A percentile compares a stretch with the other conserved stretches of the same genome.
phyloP scores from a whole-genome alignment of 1,140 invertebrate genomes.

The Drosophila orosa region DNA sequence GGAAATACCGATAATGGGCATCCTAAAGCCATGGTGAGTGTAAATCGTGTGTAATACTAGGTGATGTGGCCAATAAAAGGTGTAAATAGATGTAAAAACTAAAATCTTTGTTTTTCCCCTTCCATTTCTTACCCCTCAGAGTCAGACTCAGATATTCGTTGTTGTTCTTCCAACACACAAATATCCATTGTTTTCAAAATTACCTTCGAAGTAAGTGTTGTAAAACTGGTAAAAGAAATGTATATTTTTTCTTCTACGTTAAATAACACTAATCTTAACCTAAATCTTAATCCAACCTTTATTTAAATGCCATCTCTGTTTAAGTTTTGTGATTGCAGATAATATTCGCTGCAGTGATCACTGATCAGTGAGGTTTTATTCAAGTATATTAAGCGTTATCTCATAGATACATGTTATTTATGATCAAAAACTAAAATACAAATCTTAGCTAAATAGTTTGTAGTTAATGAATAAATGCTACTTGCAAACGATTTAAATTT shows the following conservation, averaged over 20 bases:
- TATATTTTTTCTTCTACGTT: background rate
- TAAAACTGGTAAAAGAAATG: background rate
- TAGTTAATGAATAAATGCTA: background rate
- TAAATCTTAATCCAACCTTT: background rate
- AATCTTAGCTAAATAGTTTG: background rate
- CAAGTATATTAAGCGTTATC: no score
- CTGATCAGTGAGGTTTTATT: background rate
- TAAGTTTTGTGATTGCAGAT: no score
- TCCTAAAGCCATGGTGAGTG: conserved; percentile 77
- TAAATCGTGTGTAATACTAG: conserved; percentile 3
- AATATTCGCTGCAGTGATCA: background rate
- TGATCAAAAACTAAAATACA: background rate
- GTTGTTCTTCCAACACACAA: conserved; percentile 16
- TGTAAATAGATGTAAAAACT: background rate
- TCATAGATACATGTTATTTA: no score
- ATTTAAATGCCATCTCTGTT: background rate
- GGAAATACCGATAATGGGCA: conserved; percentile 64
- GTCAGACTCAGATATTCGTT: conserved; percentile 6
- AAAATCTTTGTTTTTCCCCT: background rate
- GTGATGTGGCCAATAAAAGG: conserved; percentile 3
- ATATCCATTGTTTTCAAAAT: conserved; percentile 8
- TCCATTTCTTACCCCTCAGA: no score
- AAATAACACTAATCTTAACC: background rate
- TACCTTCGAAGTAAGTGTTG: background rate
- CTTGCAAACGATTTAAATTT: background rate